Evolutionary conservation across 1,140 invertebrate genomes (phyloP).

Genomic region (Dinoponera quadriceps): DNA sequence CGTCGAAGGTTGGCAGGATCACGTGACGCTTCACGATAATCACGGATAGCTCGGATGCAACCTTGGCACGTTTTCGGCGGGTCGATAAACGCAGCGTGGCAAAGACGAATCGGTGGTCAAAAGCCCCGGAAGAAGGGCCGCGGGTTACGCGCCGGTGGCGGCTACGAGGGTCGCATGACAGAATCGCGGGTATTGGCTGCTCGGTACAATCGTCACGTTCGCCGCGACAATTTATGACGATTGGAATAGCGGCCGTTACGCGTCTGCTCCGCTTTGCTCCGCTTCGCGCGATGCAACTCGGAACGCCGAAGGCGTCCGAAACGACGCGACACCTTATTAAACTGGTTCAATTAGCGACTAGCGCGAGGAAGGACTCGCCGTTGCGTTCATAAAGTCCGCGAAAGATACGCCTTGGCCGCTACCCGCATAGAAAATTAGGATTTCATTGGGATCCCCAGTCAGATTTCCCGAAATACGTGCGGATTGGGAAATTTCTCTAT

Average conservation of each 20-base stretch:
- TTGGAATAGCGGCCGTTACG: slow-evolving; percentile 77
- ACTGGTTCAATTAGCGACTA: slow-evolving; percentile 73
- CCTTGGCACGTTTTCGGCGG: slow-evolving; percentile 52
- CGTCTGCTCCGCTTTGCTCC: slow-evolving; percentile 14
- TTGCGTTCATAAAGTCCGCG: background rate
- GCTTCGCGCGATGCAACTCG: slow-evolving; percentile 59
- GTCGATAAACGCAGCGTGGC: slow-evolving; percentile 40
- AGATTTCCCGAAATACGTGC: too few relatives aligned
- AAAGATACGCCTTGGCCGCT: too few relatives aligned
- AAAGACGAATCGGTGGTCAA: slow-evolving; percentile 59
- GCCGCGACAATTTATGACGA: slow-evolving; percentile 78
- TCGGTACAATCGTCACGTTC: slow-evolving; percentile 77
- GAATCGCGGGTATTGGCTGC: slow-evolving; percentile 72
- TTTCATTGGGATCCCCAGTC: too few relatives aligned
- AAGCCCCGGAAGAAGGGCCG: slow-evolving; percentile 37
- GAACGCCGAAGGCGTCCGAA: slow-evolving; percentile 63
- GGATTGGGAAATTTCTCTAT: too few relatives aligned
- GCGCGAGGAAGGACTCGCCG: slow-evolving; percentile 57
- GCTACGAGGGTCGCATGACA: slow-evolving; percentile 70
- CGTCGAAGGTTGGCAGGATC: slow-evolving; percentile 18
- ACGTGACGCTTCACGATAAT: slow-evolving; percentile 39
- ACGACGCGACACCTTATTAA: slow-evolving; percentile 67
- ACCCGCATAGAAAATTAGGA: too few relatives aligned
- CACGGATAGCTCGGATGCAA: slow-evolving; percentile 37
- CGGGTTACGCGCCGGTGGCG: slow-evolving; percentile 21